phyloP scores from a whole-genome alignment of 2,888 invertebrate genomes.

The Polia nebulosa region DNA sequence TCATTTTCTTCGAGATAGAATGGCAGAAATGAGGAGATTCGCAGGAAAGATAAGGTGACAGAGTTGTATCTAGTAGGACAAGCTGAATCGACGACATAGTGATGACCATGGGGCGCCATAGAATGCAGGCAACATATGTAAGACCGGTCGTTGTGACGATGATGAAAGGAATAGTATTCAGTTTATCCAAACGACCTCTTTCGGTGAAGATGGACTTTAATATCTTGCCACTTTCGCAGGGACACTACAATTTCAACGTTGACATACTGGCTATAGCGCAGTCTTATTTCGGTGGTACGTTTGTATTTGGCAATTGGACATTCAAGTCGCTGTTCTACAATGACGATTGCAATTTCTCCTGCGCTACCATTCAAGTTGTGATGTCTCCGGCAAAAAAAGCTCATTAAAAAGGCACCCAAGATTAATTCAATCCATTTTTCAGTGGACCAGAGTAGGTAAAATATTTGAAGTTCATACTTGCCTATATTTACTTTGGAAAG shows the following conservation, averaged over 20 bases:
- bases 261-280: conserved; percentile 50
- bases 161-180: not conserved
- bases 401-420: not conserved
- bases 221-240: conserved; percentile 43
- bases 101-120: too few relatives aligned
- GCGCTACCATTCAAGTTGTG: conserved; percentile 35
- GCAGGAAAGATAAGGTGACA: too few relatives aligned
- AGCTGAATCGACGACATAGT: too few relatives aligned
- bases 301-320: conserved; percentile 67
- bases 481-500: too few relatives aligned
- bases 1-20: too few relatives aligned
- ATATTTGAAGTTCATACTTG: not conserved
- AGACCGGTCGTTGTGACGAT: not conserved
- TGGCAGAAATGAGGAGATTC: not conserved
- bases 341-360: conserved; percentile 68
- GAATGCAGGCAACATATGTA: too few relatives aligned
- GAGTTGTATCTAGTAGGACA: too few relatives aligned
- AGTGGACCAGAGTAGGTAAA: too few relatives aligned
- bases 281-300: conserved; percentile 66
- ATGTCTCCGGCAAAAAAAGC: conserved; percentile 33
- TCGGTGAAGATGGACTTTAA: too few relatives aligned
- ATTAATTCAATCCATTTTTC: not conserved
- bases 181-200: not conserved
- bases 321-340: conserved; percentile 64
- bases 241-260: conserved; percentile 49